Evolutionary conservation across 2,797 vertebrate species (phyloP).

Genomic region (Betta splendens): DNA sequence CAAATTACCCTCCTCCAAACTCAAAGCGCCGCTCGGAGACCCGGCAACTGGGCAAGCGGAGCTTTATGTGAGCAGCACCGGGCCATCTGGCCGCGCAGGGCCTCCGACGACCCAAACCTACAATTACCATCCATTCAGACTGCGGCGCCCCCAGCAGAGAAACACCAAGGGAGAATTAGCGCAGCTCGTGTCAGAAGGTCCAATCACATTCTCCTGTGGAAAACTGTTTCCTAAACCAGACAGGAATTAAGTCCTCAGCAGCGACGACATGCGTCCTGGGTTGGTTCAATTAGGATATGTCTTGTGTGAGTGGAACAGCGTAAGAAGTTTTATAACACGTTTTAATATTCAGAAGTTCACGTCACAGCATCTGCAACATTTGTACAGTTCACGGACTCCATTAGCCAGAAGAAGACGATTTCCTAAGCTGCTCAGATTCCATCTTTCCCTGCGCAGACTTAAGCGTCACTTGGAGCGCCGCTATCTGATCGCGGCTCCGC

Average conservation of each 20-base stretch:
- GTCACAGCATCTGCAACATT: slow-evolving; percentile 18
- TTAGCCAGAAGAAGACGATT: slow-evolving; percentile 7
- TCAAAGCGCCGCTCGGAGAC: slow-evolving; percentile 76
- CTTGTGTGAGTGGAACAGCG: not conserved
- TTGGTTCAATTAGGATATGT: slow-evolving; percentile 21
- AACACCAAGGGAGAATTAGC: slow-evolving; percentile 80
- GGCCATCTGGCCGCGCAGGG: slow-evolving; percentile 90
- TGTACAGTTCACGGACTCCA: slow-evolving; percentile 13
- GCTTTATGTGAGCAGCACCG: slow-evolving; percentile 79
- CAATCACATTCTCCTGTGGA: slow-evolving; percentile 75
- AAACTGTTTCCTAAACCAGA: slow-evolving; percentile 57
- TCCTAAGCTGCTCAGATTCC: slow-evolving; percentile 26
- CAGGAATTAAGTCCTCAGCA: slow-evolving; percentile 23
- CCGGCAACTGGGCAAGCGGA: slow-evolving; percentile 82
- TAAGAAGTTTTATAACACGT: slow-evolving; percentile 21
- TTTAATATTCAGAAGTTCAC: slow-evolving; percentile 20
- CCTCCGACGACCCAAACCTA: slow-evolving; percentile 84
- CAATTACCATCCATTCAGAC: slow-evolving; percentile 87
- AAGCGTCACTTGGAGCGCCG: slow-evolving; percentile 42
- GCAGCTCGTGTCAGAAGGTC: slow-evolving; percentile 80
- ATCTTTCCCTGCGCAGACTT: slow-evolving; percentile 27
- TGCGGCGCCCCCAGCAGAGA: slow-evolving; percentile 72
- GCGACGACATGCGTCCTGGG: not conserved
- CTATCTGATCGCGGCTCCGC: slow-evolving; percentile 33
- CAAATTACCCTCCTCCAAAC: slow-evolving; percentile 80